Conservation (phyloP, 2,113 vertebrate genomes). For the Paradisaea rubra region DNA sequence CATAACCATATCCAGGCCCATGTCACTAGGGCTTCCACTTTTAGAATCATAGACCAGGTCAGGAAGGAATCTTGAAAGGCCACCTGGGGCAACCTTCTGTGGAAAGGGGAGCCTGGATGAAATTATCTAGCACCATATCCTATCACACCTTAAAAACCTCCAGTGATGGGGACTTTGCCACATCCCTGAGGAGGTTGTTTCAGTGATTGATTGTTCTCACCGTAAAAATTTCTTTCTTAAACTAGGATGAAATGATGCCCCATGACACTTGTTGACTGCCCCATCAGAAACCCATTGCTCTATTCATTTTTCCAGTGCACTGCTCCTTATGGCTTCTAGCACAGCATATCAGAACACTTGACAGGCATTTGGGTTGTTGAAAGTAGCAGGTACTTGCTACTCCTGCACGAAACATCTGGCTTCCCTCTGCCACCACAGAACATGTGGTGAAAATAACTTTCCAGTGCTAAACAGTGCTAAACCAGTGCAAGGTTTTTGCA, state of each 20-base stretch:
- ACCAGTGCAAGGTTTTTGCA: not conserved
- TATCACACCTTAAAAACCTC: not conserved
- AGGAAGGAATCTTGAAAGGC: not conserved
- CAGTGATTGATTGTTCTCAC: not conserved
- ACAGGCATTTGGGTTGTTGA: not conserved
- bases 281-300: not conserved
- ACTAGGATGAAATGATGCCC: not conserved
- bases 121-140: not conserved
- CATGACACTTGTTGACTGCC: not conserved
- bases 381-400: not conserved
- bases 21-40: not conserved
- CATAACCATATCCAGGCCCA: not conserved
- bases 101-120: not conserved
- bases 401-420: not conserved
- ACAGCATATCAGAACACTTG: not conserved
- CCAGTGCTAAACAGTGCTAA: not conserved
- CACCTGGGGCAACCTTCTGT: not conserved
- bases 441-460: not conserved
- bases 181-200: not conserved
- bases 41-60: not conserved
- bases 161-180: not conserved
- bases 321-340: not conserved
- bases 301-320: not conserved
- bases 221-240: not conserved
- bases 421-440: not conserved